Evolutionary conservation across 2,888 invertebrate species (phyloP).

Genomic region (Drosophila antonietae): DNA sequence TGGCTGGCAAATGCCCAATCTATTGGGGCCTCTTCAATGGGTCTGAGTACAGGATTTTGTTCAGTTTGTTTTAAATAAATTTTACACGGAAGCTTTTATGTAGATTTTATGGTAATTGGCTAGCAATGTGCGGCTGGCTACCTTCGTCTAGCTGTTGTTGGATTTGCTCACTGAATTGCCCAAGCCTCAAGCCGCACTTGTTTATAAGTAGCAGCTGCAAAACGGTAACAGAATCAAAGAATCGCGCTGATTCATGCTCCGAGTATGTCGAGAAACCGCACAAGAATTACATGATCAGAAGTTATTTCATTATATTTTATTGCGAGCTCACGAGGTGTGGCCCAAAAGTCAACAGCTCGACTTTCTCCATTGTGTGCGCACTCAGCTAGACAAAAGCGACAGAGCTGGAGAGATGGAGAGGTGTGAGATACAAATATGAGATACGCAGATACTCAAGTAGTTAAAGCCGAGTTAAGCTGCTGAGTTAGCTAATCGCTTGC

Average conservation of each 20-base stretch:
- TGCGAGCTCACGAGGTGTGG: constrained; percentile 43
- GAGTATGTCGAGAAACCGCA: constrained; percentile 48
- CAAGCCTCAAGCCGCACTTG: constrained; percentile 20
- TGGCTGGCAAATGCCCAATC: constrained; percentile 51
- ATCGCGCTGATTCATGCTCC: constrained; percentile 62
- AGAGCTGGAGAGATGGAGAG: neutral
- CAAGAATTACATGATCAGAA: constrained; percentile 60
- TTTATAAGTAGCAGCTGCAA: constrained; percentile 33
- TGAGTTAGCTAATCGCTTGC: constrained; percentile 61
- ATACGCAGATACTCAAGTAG: constrained; percentile 15
- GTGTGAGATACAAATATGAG: constrained; percentile 13
- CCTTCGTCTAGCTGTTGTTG: constrained; percentile 29
- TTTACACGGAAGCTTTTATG: constrained; percentile 74
- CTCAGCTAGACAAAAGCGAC: constrained; percentile 4
- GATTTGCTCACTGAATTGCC: constrained; percentile 14
- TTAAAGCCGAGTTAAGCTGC: constrained; percentile 22
- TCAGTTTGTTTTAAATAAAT: constrained; percentile 73
- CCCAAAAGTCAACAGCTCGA: constrained; percentile 37
- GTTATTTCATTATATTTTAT: constrained; percentile 18
- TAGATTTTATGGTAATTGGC: constrained; percentile 77
- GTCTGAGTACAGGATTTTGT: constrained; percentile 51
- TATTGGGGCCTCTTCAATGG: constrained; percentile 30
- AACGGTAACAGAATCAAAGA: constrained; percentile 42
- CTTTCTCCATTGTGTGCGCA: constrained; percentile 44
- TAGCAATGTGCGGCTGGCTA: constrained; percentile 11